phyloP scores from a whole-genome alignment of 37 sponge, comb jelly and placozoan species.

The Spongia lamella region DNA sequence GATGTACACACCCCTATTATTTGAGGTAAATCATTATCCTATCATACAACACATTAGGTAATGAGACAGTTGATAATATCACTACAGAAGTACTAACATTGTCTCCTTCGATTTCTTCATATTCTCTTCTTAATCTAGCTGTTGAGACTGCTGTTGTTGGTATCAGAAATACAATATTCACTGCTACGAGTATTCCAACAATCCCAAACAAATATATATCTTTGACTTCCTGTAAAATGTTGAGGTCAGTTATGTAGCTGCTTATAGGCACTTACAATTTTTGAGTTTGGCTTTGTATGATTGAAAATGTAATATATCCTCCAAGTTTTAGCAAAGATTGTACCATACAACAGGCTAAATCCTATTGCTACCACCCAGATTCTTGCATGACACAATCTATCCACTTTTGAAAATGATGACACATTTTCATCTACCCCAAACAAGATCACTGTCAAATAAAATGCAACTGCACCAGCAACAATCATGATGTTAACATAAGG shows the following conservation, averaged over 20 bases:
- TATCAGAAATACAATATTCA: no score
- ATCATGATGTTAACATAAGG: constrained; percentile 61
- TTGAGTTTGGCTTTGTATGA: no score
- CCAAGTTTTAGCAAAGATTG: constrained; percentile 57
- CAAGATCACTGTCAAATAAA: constrained; percentile 48
- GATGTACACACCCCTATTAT: constrained; percentile 21
- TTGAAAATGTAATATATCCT: constrained; percentile 66
- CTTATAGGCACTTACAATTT: no score
- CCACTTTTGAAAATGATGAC: neutral
- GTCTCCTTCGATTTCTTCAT: no score
- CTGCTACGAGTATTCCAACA: no score
- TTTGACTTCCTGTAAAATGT: no score
- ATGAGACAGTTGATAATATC: no score
- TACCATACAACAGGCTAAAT: constrained; percentile 53
- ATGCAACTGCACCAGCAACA: constrained; percentile 37
- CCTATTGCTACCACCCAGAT: constrained; percentile 50
- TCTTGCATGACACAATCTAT: constrained; percentile 17
- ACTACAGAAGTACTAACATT: no score
- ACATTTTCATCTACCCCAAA: constrained; percentile 40
- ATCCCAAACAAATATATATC: no score
- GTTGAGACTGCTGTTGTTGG: no score
- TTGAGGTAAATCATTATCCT: constrained; percentile 31
- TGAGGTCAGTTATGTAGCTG: no score
- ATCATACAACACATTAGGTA: neutral
- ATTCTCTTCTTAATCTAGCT: no score